These are phyloP conservation scores for Nothocercus julius DNA, from an alignment of 2,113 vertebrate genomes.

Conservation along the genomic window DNA sequence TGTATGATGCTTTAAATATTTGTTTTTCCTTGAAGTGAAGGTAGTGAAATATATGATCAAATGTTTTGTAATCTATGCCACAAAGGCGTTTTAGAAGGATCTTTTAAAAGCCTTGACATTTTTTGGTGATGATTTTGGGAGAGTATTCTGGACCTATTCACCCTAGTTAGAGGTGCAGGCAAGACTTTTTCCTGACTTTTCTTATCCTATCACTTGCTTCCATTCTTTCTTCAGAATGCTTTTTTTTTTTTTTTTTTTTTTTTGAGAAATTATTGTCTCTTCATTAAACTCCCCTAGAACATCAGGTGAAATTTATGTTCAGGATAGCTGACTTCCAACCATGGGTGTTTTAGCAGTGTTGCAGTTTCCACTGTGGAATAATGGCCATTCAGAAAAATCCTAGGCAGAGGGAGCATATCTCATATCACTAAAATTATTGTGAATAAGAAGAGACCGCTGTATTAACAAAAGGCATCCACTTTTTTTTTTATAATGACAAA, in stretches of 20 bases:
- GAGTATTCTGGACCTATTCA: not conserved
- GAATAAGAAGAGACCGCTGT: not conserved
- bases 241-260: not conserved
- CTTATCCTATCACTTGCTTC: not conserved
- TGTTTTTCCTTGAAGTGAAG: fast-evolving
- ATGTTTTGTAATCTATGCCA: not conserved
- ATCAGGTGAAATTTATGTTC: not conserved
- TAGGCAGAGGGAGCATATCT: not conserved
- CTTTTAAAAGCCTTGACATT: not conserved
- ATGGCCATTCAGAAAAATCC: not conserved
- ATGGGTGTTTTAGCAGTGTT: not conserved
- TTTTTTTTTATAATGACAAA: not conserved
- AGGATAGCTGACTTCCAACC: not conserved
- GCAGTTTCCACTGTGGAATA: fast-evolving
- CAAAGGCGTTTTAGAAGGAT: not conserved
- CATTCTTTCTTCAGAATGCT: not conserved
- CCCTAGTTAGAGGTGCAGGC: fast-evolving
- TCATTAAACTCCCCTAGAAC: not conserved
- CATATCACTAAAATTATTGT: not conserved
- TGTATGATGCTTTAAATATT: not conserved
- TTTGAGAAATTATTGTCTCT: not conserved
- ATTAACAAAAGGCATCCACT: not conserved
- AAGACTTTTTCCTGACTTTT: not conserved
- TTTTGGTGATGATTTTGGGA: not conserved
- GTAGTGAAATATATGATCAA: not conserved